Conservation (phyloP, 2,113 vertebrate species). For the Donacobius atricapilla region DNA sequence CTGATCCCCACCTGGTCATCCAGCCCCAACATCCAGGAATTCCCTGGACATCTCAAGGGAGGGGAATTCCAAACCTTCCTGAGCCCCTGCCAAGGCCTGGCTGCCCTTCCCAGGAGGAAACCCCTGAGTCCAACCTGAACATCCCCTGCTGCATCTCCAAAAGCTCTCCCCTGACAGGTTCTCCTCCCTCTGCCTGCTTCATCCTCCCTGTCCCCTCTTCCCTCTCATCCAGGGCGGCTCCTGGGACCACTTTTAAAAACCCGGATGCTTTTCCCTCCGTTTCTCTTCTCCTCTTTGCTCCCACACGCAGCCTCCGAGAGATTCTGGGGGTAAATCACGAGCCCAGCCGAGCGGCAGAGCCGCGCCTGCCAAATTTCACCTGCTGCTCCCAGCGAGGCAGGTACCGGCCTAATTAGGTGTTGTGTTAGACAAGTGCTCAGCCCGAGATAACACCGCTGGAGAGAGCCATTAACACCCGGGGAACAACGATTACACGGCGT, state of each 20-base stretch:
- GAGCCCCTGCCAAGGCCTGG: background rate
- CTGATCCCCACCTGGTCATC: background rate
- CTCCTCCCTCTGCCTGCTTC: background rate
- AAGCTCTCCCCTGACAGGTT: background rate
- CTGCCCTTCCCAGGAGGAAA: background rate
- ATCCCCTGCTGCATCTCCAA: background rate
- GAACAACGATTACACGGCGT: background rate
- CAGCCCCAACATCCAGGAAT: background rate
- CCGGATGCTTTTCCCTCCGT: rapidly evolving
- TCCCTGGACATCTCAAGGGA: background rate
- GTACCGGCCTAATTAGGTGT: background rate
- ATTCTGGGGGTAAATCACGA: background rate
- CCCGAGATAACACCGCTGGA: background rate
- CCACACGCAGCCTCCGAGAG: background rate
- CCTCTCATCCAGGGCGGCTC: background rate
- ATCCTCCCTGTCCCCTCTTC: background rate
- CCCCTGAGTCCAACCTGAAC: background rate
- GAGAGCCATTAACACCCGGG: background rate
- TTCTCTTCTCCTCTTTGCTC: background rate
- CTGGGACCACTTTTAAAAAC: background rate
- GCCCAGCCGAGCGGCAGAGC: background rate
- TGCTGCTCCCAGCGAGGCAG: background rate
- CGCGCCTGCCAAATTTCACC: background rate
- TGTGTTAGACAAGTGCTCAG: background rate
- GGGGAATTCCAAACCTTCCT: background rate